Percentiles rank a stretch among this genome's conserved stretches.
Conservation (phyloP, 2,888 invertebrate species). For the Liodrosophila aerea region DNA sequence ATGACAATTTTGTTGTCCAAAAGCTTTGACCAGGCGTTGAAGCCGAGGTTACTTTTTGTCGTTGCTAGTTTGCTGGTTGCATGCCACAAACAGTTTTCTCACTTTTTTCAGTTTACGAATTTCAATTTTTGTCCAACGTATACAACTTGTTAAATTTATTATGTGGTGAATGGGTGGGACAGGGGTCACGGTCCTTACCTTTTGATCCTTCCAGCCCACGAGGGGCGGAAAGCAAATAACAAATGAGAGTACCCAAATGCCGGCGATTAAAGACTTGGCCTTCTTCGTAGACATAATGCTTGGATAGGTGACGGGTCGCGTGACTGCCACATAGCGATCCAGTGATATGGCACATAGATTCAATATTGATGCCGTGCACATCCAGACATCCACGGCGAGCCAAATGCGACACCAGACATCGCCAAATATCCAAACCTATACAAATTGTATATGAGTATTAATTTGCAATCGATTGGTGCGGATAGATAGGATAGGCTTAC, state of each 20-base stretch:
- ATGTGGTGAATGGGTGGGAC: slow-evolving; percentile 20
- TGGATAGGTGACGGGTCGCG: slow-evolving; percentile 97
- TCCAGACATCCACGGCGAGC: slow-evolving; percentile 99
- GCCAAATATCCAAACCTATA: slow-evolving; percentile 97
- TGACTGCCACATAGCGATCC: slow-evolving; percentile 98
- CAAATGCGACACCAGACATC: slow-evolving; percentile 97
- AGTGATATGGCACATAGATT: slow-evolving; percentile 97
- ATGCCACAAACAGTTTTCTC: slow-evolving; percentile 30
- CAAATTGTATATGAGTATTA: background rate
- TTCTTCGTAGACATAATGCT: slow-evolving; percentile 93
- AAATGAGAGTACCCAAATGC: slow-evolving; percentile 97
- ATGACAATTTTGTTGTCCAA: slow-evolving; percentile 23
- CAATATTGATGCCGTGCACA: slow-evolving; percentile 98
- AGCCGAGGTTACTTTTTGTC: slow-evolving; percentile 29
- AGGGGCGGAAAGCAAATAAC: slow-evolving; percentile 98
- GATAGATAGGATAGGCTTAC: slow-evolving; percentile 84
- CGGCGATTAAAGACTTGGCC: slow-evolving; percentile 93
- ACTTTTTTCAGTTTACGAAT: slow-evolving; percentile 1
- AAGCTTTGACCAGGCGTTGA: slow-evolving; percentile 14
- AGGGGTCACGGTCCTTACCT: slow-evolving; percentile 82
- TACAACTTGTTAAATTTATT: slow-evolving; percentile 37
- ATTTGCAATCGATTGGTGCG: background rate
- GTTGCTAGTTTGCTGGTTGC: slow-evolving; percentile 18
- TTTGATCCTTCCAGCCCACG: slow-evolving; percentile 94
- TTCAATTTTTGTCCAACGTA: slow-evolving; percentile 17